Percentiles rank a stretch among this genome's conserved stretches.
These are phyloP conservation scores for Recurvirostra avosetta DNA, from an alignment of 2,113 vertebrate genomes.

Conservation along the genomic window DNA sequence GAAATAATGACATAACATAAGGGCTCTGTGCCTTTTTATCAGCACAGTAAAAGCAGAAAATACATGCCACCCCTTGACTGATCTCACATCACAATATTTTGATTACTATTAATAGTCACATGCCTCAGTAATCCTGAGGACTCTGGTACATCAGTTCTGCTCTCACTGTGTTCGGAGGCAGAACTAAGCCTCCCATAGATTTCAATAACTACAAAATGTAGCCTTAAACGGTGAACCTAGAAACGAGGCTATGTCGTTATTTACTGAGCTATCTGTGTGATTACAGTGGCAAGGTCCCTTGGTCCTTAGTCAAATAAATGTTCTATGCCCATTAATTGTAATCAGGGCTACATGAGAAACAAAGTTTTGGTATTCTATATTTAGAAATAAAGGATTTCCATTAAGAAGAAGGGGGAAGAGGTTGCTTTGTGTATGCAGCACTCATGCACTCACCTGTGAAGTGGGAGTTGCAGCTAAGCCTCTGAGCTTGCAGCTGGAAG, in stretches of 20 bases:
- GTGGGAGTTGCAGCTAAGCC: background rate
- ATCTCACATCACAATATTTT: slow-evolving; percentile 18
- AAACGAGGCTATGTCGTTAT: background rate
- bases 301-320: background rate
- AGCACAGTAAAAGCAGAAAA: slow-evolving; percentile 8
- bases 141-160: background rate
- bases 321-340: background rate
- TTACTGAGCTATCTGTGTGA: background rate
- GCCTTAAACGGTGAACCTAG: background rate
- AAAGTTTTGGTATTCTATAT: background rate
- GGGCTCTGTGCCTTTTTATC: slow-evolving; percentile 16
- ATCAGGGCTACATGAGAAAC: background rate
- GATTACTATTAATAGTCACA: background rate
- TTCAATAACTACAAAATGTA: background rate
- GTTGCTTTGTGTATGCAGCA: background rate
- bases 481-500: background rate
- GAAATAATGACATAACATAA: slow-evolving; percentile 5
- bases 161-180: background rate
- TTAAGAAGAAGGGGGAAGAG: background rate
- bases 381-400: background rate
- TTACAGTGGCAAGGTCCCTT: background rate
- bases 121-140: background rate
- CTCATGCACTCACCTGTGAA: background rate
- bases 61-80: background rate
- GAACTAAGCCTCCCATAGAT: background rate